Evolutionary conservation across 64 coral and sea anemone genomes (phyloP).

Genomic region (Acropora yongei): DNA sequence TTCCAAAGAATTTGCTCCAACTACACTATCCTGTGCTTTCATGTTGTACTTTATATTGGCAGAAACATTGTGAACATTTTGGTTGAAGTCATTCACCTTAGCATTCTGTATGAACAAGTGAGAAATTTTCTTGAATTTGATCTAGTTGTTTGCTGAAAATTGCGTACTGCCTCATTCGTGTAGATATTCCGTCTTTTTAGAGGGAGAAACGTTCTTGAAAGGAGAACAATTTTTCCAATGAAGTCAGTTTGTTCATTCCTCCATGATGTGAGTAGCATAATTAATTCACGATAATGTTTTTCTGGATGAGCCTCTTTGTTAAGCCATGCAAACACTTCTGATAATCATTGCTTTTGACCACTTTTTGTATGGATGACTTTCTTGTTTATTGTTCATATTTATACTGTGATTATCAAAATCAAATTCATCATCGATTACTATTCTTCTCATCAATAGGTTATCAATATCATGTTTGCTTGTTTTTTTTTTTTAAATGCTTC

Average conservation of each 20-base stretch:
- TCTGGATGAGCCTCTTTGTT: slow-evolving; percentile 28
- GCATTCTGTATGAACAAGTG: too few relatives aligned
- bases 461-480: too few relatives aligned
- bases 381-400: neutral
- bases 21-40: too few relatives aligned
- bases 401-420: neutral
- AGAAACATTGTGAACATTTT: too few relatives aligned
- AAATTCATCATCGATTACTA: neutral
- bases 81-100: too few relatives aligned
- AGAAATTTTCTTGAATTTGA: slow-evolving; percentile 22
- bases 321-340: slow-evolving; percentile 13
- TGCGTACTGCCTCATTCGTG: slow-evolving; percentile 33
- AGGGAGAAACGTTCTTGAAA: neutral
- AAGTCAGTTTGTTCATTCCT: slow-evolving; percentile 1
- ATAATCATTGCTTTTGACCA: neutral
- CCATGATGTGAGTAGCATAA: slow-evolving; percentile 31
- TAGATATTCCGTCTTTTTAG: neutral
- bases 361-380: neutral
- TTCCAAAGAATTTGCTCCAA: too few relatives aligned
- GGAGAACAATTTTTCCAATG: slow-evolving; percentile 3
- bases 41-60: too few relatives aligned
- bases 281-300: slow-evolving; percentile 45
- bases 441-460: too few relatives aligned
- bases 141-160: slow-evolving; percentile 1
- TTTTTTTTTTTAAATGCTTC: too few relatives aligned